Base-by-base conservation (phyloP, 1,140 invertebrate genomes). In the Drosophila pseudoobscura region DNA sequence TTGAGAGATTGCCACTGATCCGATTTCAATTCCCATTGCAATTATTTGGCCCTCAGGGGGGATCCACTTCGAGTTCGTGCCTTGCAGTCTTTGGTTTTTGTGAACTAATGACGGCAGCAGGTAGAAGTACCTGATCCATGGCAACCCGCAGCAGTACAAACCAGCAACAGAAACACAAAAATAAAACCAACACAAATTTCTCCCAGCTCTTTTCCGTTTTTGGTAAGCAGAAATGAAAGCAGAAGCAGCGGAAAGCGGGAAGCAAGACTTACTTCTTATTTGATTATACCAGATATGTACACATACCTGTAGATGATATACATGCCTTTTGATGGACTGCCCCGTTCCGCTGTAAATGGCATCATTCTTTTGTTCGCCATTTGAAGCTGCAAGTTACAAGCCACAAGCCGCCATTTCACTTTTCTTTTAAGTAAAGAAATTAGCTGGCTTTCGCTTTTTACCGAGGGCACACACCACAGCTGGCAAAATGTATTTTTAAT, bases 221-320 rank as follows among this genome's bases (percentile, higher is more conserved):
- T 87, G 83, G 83, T 83, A 71, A 66, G 62, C 58, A 87, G 82
- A 88, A 88, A 88, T 89, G 83, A 89, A 88, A 88, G 84, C 84
- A 82, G 74, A 66, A 75, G 50, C 60, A 61, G 4, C 29, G 24
- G 41, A 50, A 52, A 51, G 22, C 35, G 26, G 53, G 15, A 60
- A 41, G 73, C 77, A 75, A 62, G 69, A 66, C 57, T 78, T 69
- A 85, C 80, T 83, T 83, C 80, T 83, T 75, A 55, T 87, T 80
- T 87, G 73, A 75, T 75, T 75, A 66, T 73, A 75, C 62, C 75
- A 66, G 63, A 70, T 69, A 70, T 53, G 17, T 53, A 39, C 51
- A 29, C 51, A 44, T 35, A 29, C 51, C 11, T 17, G 17, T 35
- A 35, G 13, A 9, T 72, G 46, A 66, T 31, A 11, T 75, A 31